Evolutionary conservation across 1,140 invertebrate genomes (phyloP), one percentile per base, ranked within the genome.

Genomic region (Apis florea): DNA sequence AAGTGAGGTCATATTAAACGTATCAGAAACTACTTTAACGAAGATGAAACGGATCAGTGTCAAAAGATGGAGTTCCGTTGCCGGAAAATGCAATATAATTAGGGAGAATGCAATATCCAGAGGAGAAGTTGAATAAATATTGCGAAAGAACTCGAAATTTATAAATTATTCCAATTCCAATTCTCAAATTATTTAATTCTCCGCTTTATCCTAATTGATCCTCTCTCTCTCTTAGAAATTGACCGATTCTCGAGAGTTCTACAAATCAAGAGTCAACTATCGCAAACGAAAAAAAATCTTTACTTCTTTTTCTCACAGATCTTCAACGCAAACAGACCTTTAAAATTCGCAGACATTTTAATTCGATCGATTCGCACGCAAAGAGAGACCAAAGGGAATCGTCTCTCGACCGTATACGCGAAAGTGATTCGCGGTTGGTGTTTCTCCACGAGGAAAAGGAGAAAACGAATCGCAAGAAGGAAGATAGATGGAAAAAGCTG

Each of bases 401-500:
- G 12, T 31, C 19, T 26, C 0, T 8, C 4, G 17, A 24, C 47
- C 9, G 8, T 66, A 67, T 31, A 26, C n/a, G 53, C 49, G 24
- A 31, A 31, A 6, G 56, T 61, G 21, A 63, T 40, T 53, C 49
- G 26, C 47, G 47, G 56, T 63, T 5, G 19, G 19, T 21, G 69
- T 26, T 64, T 5, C 15, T 47, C 58, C 56, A 8, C 21, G n/a
- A 17, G 10, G n/a, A 47, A 21, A 31, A 72, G 15, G 40, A 47
- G 61, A 59, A 58, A 3, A 47, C 8, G 17, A 24, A 4, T 58
- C 24, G 59, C 72, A 72, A 67, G 24, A 72, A 71, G 13, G 58
- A 40, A 53, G 78, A 79, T 79, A 64, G 75, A 53, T 79, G 58
- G 61, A 0, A 54, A 72, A 83, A 79, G 69, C 61, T 79, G 24